These are phyloP conservation scores for Spinus olivaceus DNA, from an alignment of 2,797 vertebrate genomes.

Conservation along the genomic window DNA sequence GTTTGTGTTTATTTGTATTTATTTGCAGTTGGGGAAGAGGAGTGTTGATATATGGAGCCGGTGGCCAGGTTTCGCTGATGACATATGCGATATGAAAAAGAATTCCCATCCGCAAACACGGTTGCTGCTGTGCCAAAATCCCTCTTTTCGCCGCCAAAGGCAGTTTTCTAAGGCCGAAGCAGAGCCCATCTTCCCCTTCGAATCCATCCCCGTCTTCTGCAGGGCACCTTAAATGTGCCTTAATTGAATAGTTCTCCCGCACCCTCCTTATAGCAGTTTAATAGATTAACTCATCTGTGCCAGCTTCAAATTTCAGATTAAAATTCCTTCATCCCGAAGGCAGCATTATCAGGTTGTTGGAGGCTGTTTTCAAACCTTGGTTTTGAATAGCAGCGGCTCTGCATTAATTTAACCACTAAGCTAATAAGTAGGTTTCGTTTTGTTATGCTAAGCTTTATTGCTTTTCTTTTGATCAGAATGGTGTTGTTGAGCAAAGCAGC, in stretches of 20 bases:
- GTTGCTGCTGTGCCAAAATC: not conserved
- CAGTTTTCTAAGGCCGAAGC: not conserved
- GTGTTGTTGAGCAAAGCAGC: constrained; percentile 95
- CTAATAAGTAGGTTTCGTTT: constrained; percentile 99
- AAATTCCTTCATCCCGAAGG: constrained; percentile 87
- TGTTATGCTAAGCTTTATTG: constrained; percentile 99
- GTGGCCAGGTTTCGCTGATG: constrained; percentile 13
- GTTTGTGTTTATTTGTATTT: constrained; percentile 34
- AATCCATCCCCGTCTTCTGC: constrained; percentile 19
- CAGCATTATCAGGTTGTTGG: constrained; percentile 86
- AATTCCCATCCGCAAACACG: not conserved
- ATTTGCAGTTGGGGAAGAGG: not conserved
- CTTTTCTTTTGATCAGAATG: constrained; percentile 99
- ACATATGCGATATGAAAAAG: constrained; percentile 19
- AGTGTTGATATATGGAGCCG: not conserved
- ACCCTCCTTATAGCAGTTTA: constrained; percentile 83
- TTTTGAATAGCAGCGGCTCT: constrained; percentile 93
- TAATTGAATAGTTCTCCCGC: constrained; percentile 76
- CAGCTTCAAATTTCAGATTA: constrained; percentile 85
- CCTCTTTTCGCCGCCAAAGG: not conserved
- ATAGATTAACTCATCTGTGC: constrained; percentile 87
- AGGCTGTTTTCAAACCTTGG: constrained; percentile 91
- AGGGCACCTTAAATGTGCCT: constrained; percentile 76
- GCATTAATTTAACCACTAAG: constrained; percentile 99
- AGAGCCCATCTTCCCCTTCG: not conserved